Evolutionary conservation across 2,888 invertebrate species (phyloP), one percentile per base, ranked within the genome.

Genomic region (Andrena minutula): DNA sequence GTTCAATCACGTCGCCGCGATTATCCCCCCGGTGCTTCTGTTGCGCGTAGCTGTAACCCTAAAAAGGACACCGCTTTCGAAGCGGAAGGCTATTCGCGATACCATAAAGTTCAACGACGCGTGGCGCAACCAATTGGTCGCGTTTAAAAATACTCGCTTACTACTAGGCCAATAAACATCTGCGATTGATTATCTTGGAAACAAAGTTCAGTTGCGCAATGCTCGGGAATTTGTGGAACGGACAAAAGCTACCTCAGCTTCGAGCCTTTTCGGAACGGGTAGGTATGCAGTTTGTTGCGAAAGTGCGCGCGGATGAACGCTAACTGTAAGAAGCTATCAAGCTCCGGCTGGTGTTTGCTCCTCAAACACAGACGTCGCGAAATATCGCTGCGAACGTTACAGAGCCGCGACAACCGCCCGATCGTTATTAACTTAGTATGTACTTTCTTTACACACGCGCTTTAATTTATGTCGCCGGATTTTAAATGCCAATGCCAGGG

Each of bases 91-190:
- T 56, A 26, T 56, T 56, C 23, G 23, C 23, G 23, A 26, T 23
- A 56, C 23, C 20, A 56, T 56, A 23, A 20, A 23, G 28, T 28
- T 12, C 28, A 28, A 60, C 20, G 60, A 26, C 60, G 28, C 16
- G 35, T 28, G 20, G 20, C 16, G 10, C 60, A 7, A 28, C 60
- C 16, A 5, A 60, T 60, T 60, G 26, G 12, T 60, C 28, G 16
- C 28, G 60, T 26, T 60, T 28, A 28, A n/a, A 60, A 60, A 60
- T 60, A 60, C 16, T 26, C 60, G 20, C 16, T 60, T 28, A 28
- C 28, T 8, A 28, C 26, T 60, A 60, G 26, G 7, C 60, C 26
- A 10, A 60, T 12, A 12, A 28, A 23, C 23, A 20, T 20, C 10
- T 56, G 56, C 41, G 23, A 56, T 56, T 20, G 23, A 26, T 23